Evolutionary conservation across 2,113 vertebrate species (phyloP).

Genomic region (Ginglymostoma cirratum): DNA sequence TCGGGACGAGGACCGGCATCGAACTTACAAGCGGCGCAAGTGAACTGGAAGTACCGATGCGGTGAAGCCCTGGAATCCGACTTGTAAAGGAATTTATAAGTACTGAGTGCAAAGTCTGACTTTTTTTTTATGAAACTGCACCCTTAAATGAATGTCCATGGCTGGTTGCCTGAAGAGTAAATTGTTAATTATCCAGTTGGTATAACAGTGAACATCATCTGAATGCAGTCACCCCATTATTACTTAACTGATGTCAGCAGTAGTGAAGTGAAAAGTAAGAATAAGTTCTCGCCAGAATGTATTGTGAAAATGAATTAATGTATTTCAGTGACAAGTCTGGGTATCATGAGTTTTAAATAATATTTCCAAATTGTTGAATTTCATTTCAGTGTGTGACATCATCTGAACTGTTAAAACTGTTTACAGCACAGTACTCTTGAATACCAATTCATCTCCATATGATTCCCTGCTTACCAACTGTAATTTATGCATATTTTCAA

Average conservation of each 20-base stretch:
- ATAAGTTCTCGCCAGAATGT: neutral
- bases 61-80: neutral
- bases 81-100: neutral
- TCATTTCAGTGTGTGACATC: neutral
- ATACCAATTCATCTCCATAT: neutral
- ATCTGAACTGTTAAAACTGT: neutral
- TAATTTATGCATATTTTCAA: neutral
- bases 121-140: neutral
- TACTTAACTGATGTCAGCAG: neutral
- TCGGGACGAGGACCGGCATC: slow-evolving; percentile 12
- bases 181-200: neutral
- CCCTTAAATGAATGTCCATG: neutral
- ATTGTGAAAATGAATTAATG: neutral
- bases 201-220: neutral
- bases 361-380: neutral
- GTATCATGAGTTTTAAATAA: neutral
- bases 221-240: neutral
- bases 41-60: neutral
- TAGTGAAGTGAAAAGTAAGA: neutral
- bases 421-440: neutral
- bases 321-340: neutral
- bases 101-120: neutral
- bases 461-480: neutral
- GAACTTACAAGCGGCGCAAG: slow-evolving; percentile 5
- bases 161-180: neutral